Percentiles rank a stretch among this genome's conserved stretches.
phyloP scores from a whole-genome alignment of 2,888 invertebrate genomes.

The Oligia fasciuncula region DNA sequence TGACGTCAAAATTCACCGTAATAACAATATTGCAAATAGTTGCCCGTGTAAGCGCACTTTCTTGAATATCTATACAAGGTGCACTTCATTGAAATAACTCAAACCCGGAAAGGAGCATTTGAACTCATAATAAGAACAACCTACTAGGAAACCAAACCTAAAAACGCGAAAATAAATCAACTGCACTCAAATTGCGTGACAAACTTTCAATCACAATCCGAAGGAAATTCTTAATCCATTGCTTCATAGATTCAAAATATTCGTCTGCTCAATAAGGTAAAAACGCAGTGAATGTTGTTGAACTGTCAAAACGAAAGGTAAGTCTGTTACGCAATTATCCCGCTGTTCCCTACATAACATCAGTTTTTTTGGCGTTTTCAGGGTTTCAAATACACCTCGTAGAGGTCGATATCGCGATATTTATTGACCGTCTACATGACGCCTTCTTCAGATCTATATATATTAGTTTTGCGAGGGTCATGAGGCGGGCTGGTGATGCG shows the following conservation, averaged over 20 bases:
- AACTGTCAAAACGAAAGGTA: background rate
- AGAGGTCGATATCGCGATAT: background rate
- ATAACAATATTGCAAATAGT: background rate
- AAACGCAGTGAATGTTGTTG: background rate
- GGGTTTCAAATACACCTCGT: background rate
- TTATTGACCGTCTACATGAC: background rate
- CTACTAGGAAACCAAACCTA: background rate
- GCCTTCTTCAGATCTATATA: background rate
- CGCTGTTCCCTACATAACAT: background rate
- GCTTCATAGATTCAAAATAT: background rate
- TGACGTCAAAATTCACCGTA: background rate
- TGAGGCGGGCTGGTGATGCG: conserved; percentile 80
- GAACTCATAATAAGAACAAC: background rate
- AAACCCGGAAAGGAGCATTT: background rate
- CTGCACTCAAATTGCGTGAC: background rate
- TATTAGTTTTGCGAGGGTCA: conserved; percentile 69
- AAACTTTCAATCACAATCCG: background rate
- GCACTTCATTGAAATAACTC: background rate
- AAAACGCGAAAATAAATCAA: background rate
- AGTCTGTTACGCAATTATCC: background rate
- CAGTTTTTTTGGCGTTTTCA: background rate
- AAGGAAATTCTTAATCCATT: background rate
- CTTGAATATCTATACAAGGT: background rate
- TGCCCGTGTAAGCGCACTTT: background rate
- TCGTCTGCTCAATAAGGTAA: too few relatives aligned